Percentiles rank a stretch among this genome's conserved stretches.
Evolutionary conservation across 2,888 invertebrate species (phyloP).

Genomic region (Melikaiella ostensackeni): DNA sequence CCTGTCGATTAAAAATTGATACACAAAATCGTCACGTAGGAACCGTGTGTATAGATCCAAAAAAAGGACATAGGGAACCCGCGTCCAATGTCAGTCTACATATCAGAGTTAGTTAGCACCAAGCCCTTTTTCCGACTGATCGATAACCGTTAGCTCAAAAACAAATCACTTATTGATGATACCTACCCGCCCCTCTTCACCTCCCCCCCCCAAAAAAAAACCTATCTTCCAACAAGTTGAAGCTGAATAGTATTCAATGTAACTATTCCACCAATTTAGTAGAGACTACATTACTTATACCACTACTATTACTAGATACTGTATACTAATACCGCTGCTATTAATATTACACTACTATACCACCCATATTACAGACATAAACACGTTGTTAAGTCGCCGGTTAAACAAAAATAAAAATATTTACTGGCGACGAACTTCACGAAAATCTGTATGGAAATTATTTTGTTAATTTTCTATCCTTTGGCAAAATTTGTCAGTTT

Average conservation of each 20-base stretch:
- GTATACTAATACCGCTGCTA: conserved; percentile 23
- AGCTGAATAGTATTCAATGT: conserved; percentile 30
- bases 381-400: conserved; percentile 18
- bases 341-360: conserved; percentile 16
- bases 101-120: conserved; percentile 61
- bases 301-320: conserved; percentile 36
- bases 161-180: not conserved
- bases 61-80: conserved; percentile 54
- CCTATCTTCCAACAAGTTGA: conserved; percentile 20
- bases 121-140: conserved; percentile 8
- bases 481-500: not conserved
- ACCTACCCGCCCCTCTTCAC: not conserved
- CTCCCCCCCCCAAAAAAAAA: not conserved
- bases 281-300: conserved; percentile 33
- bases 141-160: conserved; percentile 18
- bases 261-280: conserved; percentile 30
- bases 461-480: conserved; percentile 18
- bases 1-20: conserved; percentile 46
- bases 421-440: not conserved
- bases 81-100: conserved; percentile 66
- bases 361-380: conserved; percentile 29
- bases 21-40: conserved; percentile 41
- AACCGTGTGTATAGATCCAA: conserved; percentile 42
- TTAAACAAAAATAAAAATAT: not conserved
- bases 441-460: not conserved